Base-by-base conservation (phyloP, 1,140 invertebrate genomes). In the Neocloeon triangulifer region DNA sequence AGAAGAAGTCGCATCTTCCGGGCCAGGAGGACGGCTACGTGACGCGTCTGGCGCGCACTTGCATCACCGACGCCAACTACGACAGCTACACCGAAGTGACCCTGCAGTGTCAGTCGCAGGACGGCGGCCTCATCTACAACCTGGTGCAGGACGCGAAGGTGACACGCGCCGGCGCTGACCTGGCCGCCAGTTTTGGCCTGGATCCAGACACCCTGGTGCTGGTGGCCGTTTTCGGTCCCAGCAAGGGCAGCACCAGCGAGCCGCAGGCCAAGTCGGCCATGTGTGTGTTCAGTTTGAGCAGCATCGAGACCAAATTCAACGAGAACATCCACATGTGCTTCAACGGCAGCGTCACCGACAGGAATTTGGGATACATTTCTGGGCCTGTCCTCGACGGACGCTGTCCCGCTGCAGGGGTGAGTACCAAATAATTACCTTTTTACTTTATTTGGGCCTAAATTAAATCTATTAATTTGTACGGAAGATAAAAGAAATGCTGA, bases 291-390 rank as follows among this genome's bases (percentile, higher is more conserved):
- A 78, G 75, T 37, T 54, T 95, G 32, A 65, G 74, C 39, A 74
- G 88, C 23, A 84, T 97, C 40, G 81, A 92, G 46, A 70, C 71
- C 31, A 80, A 81, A 45, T 95, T 97, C 52, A 85, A 84, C 43
- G 77, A 89, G 53, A 95, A 94, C 54, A 91, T 94, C 43, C 81
- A 91, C 49, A 80, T 86, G 71, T 97, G 89, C 55, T 94, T 95
- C 50, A 86, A 92, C 54, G 85, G 84, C 15, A 88, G 77, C 41
- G 75, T 75, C 33, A 80, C 79, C 40, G 79, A 84, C 46, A 61
- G 86, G 26, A 88, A 88, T 45, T 81, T 92, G 69, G 80, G 77
- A 13, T 89, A 91, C 49, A 77, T 92, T 43, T 89, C 84, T 34
- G 86, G 86, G 4, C 73, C 77, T 41, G 84, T 86, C 42, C 67